phyloP scores from a whole-genome alignment of 64 coral and sea anemone genomes.

The Hydrozoanthus tunicans region DNA sequence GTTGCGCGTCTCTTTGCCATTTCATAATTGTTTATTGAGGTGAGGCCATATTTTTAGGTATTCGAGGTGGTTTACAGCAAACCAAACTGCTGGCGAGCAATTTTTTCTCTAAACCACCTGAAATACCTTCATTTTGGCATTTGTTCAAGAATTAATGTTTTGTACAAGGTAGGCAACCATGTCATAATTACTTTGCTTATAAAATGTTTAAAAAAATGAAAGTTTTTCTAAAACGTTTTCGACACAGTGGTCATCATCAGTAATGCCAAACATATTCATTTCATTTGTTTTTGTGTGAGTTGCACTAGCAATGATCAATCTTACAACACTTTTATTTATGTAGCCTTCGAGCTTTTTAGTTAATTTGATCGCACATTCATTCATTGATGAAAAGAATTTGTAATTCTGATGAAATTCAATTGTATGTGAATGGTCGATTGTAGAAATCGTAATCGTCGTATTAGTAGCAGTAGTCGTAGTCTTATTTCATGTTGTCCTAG shows the following conservation, averaged over 20 bases:
- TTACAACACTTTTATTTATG: slow-evolving; percentile 43
- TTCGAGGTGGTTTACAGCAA: not conserved
- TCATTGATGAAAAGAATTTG: not conserved
- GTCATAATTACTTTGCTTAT: too few relatives aligned
- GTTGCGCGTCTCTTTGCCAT: too few relatives aligned
- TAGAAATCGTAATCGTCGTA: too few relatives aligned
- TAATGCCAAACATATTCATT: not conserved
- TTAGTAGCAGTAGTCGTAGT: too few relatives aligned
- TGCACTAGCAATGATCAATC: slow-evolving; percentile 34
- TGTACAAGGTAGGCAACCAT: slow-evolving; percentile 45
- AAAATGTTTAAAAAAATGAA: too few relatives aligned
- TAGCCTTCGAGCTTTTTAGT: not conserved
- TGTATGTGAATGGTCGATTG: not conserved
- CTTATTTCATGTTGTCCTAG: too few relatives aligned
- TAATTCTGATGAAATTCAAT: slow-evolving; percentile 18
- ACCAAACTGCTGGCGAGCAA: not conserved
- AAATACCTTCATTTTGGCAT: slow-evolving; percentile 4
- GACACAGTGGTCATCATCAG: too few relatives aligned
- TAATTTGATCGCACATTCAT: slow-evolving; percentile 20
- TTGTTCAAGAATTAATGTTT: slow-evolving; percentile 45
- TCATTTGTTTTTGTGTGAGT: slow-evolving; percentile 46
- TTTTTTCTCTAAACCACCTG: not conserved
- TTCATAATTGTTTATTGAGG: too few relatives aligned
- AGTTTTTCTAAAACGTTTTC: too few relatives aligned
- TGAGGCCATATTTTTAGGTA: too few relatives aligned